Percentiles rank a stretch among this genome's conserved stretches.
phyloP scores from a whole-genome alignment of 2,113 vertebrate species.

The Zosterops japonicus region DNA sequence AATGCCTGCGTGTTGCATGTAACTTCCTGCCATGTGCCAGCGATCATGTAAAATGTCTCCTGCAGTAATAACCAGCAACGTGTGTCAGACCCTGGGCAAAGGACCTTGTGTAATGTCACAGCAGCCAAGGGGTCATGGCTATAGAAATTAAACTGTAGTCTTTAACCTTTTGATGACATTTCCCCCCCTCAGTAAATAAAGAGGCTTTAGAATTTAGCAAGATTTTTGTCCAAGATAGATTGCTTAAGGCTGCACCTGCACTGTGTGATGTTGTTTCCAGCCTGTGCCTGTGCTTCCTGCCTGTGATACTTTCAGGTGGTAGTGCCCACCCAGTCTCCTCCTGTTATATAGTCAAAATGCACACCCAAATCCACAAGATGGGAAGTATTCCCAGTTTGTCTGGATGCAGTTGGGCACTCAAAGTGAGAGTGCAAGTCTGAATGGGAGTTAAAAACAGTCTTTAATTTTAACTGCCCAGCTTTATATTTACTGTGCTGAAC shows the following conservation, averaged over 20 bases:
- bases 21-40: neutral
- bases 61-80: neutral
- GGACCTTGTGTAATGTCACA: neutral
- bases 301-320: fast-evolving
- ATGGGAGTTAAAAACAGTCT: neutral
- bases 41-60: neutral
- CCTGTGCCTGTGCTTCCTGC: neutral
- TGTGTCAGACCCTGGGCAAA: neutral
- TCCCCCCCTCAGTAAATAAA: neutral
- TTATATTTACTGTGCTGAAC: neutral
- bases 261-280: fast-evolving
- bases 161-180: neutral
- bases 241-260: neutral
- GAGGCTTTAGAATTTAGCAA: neutral
- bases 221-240: neutral
- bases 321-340: neutral
- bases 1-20: neutral
- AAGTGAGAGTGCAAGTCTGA: neutral
- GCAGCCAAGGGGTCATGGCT: neutral
- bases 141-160: neutral
- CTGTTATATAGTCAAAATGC: fast-evolving
- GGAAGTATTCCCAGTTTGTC: neutral
- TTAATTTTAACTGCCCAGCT: neutral
- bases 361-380: neutral
- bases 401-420: neutral